Evolutionary conservation across 2,888 invertebrate species (phyloP).

Genomic region (Eulithis prunata): DNA sequence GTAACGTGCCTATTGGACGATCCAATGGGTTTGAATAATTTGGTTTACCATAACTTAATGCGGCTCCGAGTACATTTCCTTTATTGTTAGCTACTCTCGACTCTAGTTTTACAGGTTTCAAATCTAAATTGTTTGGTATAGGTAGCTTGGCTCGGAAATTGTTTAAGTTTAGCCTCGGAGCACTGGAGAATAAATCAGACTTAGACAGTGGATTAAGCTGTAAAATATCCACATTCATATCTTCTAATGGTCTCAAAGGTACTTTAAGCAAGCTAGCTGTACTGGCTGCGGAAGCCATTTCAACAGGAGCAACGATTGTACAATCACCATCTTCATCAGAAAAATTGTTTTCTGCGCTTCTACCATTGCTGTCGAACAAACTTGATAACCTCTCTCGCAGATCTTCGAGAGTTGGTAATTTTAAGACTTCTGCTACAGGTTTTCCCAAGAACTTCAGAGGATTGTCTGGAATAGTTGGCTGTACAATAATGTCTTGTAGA

Average conservation of each 20-base stretch:
- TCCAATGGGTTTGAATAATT: constrained; percentile 35
- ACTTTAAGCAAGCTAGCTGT: constrained; percentile 40
- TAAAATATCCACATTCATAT: constrained; percentile 55
- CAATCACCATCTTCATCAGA: constrained; percentile 35
- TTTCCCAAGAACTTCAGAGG: constrained; percentile 35
- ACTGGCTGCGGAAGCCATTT: constrained; percentile 52
- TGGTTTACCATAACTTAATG: constrained; percentile 45
- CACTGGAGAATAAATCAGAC: constrained; percentile 34
- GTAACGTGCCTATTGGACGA: constrained; percentile 42
- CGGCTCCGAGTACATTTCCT: constrained; percentile 48
- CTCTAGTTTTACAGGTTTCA: constrained; percentile 56
- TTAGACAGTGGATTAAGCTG: constrained; percentile 48
- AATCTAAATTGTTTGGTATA: constrained; percentile 52
- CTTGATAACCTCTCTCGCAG: constrained; percentile 47
- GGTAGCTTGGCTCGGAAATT: constrained; percentile 58
- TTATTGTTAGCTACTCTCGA: constrained; percentile 50
- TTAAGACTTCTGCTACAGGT: constrained; percentile 39
- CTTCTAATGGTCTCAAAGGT: constrained; percentile 47
- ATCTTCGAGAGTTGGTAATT: constrained; percentile 51
- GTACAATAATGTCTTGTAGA: constrained; percentile 20
- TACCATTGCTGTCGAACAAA: constrained; percentile 47
- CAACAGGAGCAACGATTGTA: constrained; percentile 38
- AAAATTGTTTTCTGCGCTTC: constrained; percentile 35
- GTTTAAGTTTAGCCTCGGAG: constrained; percentile 52
- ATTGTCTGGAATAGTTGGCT: constrained; percentile 13